Evolutionary conservation across 2,113 vertebrate species (phyloP).

Genomic region (Lutjanus erythropterus): DNA sequence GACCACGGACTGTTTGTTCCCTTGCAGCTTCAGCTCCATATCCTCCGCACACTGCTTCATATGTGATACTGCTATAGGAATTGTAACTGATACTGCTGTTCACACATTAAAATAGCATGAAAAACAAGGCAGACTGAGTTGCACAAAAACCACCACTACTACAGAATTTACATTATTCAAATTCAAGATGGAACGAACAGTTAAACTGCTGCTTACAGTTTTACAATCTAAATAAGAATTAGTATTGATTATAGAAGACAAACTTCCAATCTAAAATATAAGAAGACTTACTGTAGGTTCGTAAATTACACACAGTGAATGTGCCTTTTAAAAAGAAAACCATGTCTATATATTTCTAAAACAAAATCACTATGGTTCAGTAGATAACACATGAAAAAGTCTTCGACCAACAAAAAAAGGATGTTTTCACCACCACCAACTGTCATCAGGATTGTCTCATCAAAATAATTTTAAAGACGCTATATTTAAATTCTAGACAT

Average conservation of each 20-base stretch:
- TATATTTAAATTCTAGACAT: neutral
- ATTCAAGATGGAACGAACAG: neutral
- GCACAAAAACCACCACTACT: neutral
- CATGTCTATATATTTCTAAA: neutral
- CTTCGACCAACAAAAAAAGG: no score
- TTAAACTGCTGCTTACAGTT: neutral
- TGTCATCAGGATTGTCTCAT: neutral
- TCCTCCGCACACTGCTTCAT: constrained; percentile 99
- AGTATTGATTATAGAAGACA: neutral
- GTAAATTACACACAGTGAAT: neutral
- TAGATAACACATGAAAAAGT: no score
- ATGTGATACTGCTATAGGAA: constrained; percentile 95
- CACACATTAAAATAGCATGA: neutral
- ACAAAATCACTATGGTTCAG: neutral
- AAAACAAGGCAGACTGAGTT: no score
- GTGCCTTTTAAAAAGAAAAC: neutral
- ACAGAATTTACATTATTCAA: neutral
- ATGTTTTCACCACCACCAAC: neutral
- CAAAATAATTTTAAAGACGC: neutral
- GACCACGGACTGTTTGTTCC: constrained; percentile 92
- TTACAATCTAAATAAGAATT: neutral
- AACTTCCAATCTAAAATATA: neutral
- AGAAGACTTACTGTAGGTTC: neutral
- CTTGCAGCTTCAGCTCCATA: constrained; percentile 92
- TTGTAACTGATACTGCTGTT: constrained; percentile 27